A percentile compares a stretch with the other conserved stretches of the same genome.
These are phyloP conservation scores for Craterocephalus amniculus DNA, from an alignment of 2,797 vertebrate species.

Conservation along the genomic window DNA sequence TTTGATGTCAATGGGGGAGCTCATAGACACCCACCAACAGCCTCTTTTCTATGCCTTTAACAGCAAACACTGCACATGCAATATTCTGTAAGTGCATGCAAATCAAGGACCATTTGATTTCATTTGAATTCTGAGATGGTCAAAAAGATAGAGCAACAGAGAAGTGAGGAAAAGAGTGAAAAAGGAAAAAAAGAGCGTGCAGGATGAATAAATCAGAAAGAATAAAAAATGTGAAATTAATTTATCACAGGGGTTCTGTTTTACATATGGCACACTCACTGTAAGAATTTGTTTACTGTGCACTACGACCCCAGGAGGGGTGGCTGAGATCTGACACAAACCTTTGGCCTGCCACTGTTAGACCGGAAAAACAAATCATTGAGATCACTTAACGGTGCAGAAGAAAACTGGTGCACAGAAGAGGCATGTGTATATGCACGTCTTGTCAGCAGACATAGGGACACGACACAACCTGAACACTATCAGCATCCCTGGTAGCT, in stretches of 20 bases:
- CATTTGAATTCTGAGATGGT: constrained; percentile 86
- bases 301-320: constrained; percentile 26
- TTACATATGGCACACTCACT: constrained; percentile 74
- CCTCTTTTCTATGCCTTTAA: constrained; percentile 87
- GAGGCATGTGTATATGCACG: constrained; percentile 26
- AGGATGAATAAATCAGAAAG: constrained; percentile 75
- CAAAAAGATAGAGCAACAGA: constrained; percentile 57
- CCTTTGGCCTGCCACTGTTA: constrained; percentile 65
- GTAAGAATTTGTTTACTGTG: constrained; percentile 73
- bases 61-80: constrained; percentile 90
- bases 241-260: constrained; percentile 57
- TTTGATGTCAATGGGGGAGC: constrained; percentile 96
- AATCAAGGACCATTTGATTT: constrained; percentile 88
- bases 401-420: constrained; percentile 43
- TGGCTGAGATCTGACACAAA: constrained; percentile 59
- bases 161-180: constrained; percentile 34
- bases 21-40: constrained; percentile 82
- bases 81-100: constrained; percentile 88
- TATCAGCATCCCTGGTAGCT: constrained; percentile 39
- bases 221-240: constrained; percentile 80
- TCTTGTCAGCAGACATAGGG: constrained; percentile 59
- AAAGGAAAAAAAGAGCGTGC: constrained; percentile 32
- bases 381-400: constrained; percentile 26
- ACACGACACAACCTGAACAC: constrained; percentile 56
- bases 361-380: constrained; percentile 67